These are phyloP conservation scores for Peromyscus maniculatus DNA, from an alignment of 2,113 vertebrate species.

Conservation along the genomic window DNA sequence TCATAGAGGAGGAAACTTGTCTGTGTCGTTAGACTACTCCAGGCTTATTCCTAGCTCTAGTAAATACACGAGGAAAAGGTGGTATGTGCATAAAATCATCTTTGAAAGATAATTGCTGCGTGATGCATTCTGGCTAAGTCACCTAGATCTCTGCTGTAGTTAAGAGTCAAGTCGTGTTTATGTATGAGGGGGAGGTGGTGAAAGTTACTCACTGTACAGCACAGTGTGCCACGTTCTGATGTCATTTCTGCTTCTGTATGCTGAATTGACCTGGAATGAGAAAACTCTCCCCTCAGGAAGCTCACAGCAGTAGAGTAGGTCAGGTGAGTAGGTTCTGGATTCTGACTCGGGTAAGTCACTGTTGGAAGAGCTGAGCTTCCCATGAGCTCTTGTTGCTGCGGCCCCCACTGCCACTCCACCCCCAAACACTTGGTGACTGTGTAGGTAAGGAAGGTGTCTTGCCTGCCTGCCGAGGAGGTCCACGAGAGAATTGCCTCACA, in stretches of 20 bases:
- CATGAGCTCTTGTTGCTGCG: neutral
- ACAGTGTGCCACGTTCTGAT: neutral
- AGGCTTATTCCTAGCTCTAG: neutral
- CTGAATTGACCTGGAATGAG: slow-evolving; percentile 22
- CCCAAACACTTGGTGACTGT: slow-evolving; percentile 19
- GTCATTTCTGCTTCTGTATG: neutral
- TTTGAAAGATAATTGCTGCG: slow-evolving; percentile 21
- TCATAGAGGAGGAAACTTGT: slow-evolving; percentile 37
- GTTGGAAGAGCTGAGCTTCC: neutral
- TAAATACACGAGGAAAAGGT: slow-evolving; percentile 34
- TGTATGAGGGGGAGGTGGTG: neutral
- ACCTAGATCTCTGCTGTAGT: slow-evolving; percentile 7
- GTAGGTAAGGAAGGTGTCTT: slow-evolving; percentile 19
- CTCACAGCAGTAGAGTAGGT: neutral
- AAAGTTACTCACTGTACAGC: neutral
- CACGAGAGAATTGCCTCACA: neutral
- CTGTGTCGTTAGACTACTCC: neutral
- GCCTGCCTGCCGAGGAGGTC: neutral
- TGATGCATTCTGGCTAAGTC: neutral
- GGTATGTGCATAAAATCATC: neutral
- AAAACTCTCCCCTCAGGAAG: neutral
- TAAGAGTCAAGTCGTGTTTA: slow-evolving; percentile 4
- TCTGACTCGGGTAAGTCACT: neutral
- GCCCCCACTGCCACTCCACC: neutral
- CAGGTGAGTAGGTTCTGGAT: neutral